Conservation (phyloP, 2,888 invertebrate species). For the Epinotia brunnichana region DNA sequence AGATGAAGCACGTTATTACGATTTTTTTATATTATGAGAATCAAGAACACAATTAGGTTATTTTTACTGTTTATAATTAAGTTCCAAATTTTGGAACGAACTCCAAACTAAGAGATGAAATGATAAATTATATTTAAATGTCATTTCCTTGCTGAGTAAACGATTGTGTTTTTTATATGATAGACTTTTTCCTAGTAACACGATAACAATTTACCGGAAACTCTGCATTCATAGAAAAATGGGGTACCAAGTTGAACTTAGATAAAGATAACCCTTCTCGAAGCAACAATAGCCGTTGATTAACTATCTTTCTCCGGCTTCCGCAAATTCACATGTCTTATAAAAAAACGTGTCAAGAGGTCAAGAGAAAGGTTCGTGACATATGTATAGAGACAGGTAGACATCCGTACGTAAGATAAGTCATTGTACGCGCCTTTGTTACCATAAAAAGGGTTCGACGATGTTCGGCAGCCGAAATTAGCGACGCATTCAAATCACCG, state of each 20-base stretch:
- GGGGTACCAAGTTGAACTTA: neutral
- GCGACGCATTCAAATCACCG: conserved; percentile 74
- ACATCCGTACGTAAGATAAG: conserved; percentile 63
- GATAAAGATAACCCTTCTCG: conserved; percentile 44
- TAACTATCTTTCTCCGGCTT: conserved; percentile 54
- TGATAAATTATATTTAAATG: neutral
- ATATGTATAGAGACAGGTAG: conserved; percentile 69
- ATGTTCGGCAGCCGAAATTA: conserved; percentile 71
- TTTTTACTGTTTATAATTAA: neutral
- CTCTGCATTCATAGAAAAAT: neutral
- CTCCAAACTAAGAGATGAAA: too few relatives aligned
- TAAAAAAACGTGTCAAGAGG: conserved; percentile 69
- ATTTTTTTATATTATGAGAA: neutral
- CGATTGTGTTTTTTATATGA: neutral
- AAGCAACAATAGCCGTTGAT: conserved; percentile 60
- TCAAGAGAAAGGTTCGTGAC: conserved; percentile 70
- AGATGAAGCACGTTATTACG: neutral
- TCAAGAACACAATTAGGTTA: neutral
- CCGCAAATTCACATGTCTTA: conserved; percentile 62
- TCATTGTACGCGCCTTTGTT: conserved; percentile 61
- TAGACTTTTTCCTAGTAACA: neutral
- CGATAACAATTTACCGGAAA: neutral
- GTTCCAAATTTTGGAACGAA: too few relatives aligned
- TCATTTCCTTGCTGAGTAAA: neutral
- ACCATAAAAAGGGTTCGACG: conserved; percentile 65